These are phyloP conservation scores for Agonopterix heracliana DNA, from an alignment of 2,888 invertebrate species.

Conservation along the genomic window DNA sequence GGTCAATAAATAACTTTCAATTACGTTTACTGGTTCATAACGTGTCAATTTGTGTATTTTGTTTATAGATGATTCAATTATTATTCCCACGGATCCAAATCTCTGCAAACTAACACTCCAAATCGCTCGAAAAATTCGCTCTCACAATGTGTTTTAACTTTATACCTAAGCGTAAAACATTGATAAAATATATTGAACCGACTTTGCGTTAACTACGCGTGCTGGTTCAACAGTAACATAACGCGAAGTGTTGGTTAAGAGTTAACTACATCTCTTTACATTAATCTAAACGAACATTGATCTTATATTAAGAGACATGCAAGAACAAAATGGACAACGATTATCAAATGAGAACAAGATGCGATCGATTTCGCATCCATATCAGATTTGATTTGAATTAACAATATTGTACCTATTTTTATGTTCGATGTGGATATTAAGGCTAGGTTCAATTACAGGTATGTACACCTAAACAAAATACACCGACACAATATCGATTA, in stretches of 20 bases:
- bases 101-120: constrained; percentile 4
- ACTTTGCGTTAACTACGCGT: constrained; percentile 37
- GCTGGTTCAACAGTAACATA: constrained; percentile 45
- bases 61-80: constrained; percentile 13
- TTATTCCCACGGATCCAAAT: constrained; percentile 10
- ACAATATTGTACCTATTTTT: constrained; percentile 56
- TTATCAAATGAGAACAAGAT: constrained; percentile 21
- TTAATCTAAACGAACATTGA: constrained; percentile 59
- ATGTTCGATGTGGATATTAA: constrained; percentile 73
- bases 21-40: no score
- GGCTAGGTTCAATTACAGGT: constrained; percentile 62
- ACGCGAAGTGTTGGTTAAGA: constrained; percentile 25
- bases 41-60: constrained; percentile 12
- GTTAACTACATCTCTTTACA: constrained; percentile 51
- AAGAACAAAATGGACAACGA: constrained; percentile 49
- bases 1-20: no score
- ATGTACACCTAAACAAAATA: constrained; percentile 63
- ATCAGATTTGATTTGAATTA: constrained; percentile 17
- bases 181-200: constrained; percentile 48
- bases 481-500: constrained; percentile 49
- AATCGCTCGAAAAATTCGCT: constrained; percentile 70
- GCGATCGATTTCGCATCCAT: constrained; percentile 14
- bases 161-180: constrained; percentile 70
- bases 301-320: constrained; percentile 64
- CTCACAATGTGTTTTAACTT: constrained; percentile 51